Conservation (phyloP, 2,888 invertebrate species). For the Hirtodrosophila alboralis region DNA sequence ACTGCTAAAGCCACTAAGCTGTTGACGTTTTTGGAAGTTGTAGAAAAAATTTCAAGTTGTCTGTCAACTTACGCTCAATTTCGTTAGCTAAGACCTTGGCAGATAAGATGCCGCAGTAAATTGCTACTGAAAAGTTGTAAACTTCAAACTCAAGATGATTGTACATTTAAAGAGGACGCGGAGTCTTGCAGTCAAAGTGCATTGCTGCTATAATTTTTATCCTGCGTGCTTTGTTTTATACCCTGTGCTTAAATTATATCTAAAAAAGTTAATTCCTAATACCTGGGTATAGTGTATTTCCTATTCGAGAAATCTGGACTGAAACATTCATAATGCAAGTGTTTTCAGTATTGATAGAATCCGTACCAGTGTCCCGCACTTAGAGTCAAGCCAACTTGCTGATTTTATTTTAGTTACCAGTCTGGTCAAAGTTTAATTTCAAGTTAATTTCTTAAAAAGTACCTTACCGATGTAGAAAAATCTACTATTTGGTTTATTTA, state of each 20-base stretch:
- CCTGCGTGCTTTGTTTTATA: neutral
- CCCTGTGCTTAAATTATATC: neutral
- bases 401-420: too few species aligned
- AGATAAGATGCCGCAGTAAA: slow-evolving; percentile 19
- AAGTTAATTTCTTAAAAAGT: too few species aligned
- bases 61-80: slow-evolving; percentile 73
- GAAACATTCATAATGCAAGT: too few species aligned
- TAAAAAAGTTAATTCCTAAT: too few species aligned
- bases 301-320: too few species aligned
- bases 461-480: too few species aligned
- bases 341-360: too few species aligned
- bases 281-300: too few species aligned
- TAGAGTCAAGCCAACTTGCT: too few species aligned
- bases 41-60: slow-evolving; percentile 57
- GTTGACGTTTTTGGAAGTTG: slow-evolving; percentile 31
- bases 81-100: slow-evolving; percentile 48
- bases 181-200: neutral
- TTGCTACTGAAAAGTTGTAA: slow-evolving; percentile 39
- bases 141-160: slow-evolving; percentile 34
- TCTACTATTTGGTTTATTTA: too few species aligned
- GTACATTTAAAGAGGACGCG: slow-evolving; percentile 26
- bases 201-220: neutral
- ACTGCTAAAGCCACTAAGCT: slow-evolving; percentile 16
- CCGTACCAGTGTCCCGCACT: too few species aligned
- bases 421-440: too few species aligned